These are phyloP conservation scores for Acromyrmex charruanus DNA, from an alignment of 1,140 invertebrate genomes.

Conservation along the genomic window DNA sequence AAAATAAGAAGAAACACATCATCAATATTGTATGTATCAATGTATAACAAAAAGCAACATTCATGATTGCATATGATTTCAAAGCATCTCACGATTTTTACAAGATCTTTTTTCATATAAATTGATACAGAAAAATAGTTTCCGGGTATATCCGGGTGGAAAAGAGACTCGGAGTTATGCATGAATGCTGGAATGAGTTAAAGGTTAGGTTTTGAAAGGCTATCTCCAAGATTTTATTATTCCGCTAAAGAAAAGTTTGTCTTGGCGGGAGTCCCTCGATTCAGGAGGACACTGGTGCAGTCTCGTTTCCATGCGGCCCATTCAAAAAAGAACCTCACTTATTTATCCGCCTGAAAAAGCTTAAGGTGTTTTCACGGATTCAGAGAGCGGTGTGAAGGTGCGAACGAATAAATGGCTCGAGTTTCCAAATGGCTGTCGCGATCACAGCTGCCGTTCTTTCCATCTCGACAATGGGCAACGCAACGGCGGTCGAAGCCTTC, in stretches of 20 bases:
- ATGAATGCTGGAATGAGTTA: conserved; percentile 29
- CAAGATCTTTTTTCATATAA: not conserved
- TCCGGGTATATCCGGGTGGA: not conserved
- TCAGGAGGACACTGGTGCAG: conserved; percentile 26
- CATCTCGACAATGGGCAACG: conserved; percentile 31
- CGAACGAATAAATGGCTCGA: conserved; percentile 54
- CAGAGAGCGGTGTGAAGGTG: conserved; percentile 26
- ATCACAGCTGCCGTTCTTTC: conserved; percentile 58
- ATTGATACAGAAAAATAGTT: conserved; percentile 7
- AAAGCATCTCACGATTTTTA: not conserved
- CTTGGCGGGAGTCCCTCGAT: conserved; percentile 44
- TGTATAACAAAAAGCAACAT: not conserved
- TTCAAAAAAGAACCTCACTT: conserved; percentile 29
- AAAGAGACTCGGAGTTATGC: not conserved
- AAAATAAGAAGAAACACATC: not conserved
- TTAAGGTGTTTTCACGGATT: conserved; percentile 50
- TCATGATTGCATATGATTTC: not conserved
- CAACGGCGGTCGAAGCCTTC: conserved; percentile 44
- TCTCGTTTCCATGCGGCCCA: conserved; percentile 24
- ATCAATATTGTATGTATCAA: too few relatives aligned
- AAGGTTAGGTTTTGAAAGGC: conserved; percentile 14
- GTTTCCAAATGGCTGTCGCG: conserved; percentile 39
- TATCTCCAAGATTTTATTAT: conserved; percentile 23
- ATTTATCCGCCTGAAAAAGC: conserved; percentile 45
- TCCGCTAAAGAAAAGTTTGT: conserved; percentile 44